These are phyloP conservation scores for Brachymystax lenok DNA, from an alignment of 2,797 vertebrate species.

Conservation along the genomic window DNA sequence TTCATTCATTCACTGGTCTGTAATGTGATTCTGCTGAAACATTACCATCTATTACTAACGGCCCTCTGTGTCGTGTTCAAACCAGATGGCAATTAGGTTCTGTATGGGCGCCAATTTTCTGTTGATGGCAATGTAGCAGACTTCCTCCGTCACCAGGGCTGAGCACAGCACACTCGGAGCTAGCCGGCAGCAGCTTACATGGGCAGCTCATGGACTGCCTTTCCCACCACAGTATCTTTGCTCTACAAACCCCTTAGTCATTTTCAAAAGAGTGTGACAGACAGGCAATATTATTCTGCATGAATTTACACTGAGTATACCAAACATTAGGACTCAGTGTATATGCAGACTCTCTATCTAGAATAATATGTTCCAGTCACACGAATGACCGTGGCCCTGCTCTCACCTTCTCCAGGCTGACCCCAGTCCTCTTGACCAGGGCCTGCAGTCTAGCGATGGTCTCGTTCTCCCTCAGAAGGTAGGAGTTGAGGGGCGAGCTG, in stretches of 20 bases:
- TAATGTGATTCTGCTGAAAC: constrained; percentile 7
- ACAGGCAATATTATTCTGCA: neutral
- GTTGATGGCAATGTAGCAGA: neutral
- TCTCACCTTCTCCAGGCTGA: constrained; percentile 93
- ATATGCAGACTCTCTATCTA: too few species aligned
- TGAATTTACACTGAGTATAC: too few species aligned
- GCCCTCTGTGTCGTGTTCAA: neutral
- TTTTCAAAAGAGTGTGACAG: neutral
- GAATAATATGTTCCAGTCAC: neutral
- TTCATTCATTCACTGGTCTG: constrained; percentile 6
- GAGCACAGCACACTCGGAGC: neutral
- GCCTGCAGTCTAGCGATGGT: constrained; percentile 95
- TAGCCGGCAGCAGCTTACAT: neutral
- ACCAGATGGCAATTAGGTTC: constrained; percentile 12
- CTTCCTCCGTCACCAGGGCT: neutral
- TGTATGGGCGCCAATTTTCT: neutral
- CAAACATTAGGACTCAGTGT: too few species aligned
- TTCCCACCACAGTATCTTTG: neutral
- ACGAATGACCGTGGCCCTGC: neutral
- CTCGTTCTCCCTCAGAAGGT: constrained; percentile 92
- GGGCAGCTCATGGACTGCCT: neutral
- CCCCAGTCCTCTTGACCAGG: constrained; percentile 94
- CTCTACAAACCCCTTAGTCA: neutral
- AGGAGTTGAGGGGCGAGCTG: constrained; percentile 88
- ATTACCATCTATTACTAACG: neutral